Evolutionary conservation across 1,140 invertebrate species (phyloP).

Genomic region (Danaus melanippus): DNA sequence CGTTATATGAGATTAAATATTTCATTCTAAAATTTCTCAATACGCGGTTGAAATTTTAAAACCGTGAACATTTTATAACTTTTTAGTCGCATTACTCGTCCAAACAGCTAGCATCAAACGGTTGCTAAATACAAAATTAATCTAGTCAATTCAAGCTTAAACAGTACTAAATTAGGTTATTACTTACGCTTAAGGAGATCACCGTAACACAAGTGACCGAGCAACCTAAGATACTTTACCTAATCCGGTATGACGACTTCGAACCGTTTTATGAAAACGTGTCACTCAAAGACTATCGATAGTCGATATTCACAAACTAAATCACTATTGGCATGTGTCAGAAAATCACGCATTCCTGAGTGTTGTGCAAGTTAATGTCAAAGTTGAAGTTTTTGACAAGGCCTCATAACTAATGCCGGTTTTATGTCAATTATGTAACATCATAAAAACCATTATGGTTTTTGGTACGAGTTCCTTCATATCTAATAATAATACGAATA

Average conservation of each 20-base stretch:
- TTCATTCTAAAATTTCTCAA: no score
- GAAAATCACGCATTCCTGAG: constrained; percentile 12
- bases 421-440: no score
- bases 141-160: constrained; percentile 9
- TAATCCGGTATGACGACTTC: constrained; percentile 11
- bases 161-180: constrained; percentile 23
- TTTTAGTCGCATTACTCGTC: no score
- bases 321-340: no score
- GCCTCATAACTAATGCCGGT: constrained; percentile 4
- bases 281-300: constrained; percentile 14
- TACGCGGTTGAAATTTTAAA: no score
- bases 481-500: no score
- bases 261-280: constrained; percentile 28
- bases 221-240: constrained; percentile 16
- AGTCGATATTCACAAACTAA: constrained; percentile 4
- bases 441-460: no score
- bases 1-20: no score
- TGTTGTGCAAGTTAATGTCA: constrained; percentile 27
- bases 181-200: constrained; percentile 16
- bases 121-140: no score
- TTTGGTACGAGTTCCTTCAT: no score
- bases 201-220: constrained; percentile 19
- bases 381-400: constrained; percentile 35
- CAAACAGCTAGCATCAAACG: no score
- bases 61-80: no score